These are phyloP conservation scores for Tetragonula clypearis DNA, from an alignment of 1,140 invertebrate genomes.

Conservation along the genomic window DNA sequence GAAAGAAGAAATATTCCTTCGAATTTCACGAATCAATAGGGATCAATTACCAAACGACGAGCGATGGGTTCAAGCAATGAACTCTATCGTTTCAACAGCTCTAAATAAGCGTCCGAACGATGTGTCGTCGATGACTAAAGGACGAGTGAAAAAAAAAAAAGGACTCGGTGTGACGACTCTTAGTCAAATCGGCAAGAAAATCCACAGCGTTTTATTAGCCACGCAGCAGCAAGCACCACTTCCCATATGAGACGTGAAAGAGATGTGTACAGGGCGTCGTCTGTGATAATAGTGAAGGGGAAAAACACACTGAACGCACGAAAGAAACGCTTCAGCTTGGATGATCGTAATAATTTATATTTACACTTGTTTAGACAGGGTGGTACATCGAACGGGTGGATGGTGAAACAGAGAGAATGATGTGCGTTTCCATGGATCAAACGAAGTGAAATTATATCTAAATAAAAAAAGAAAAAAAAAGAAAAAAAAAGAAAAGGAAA, in stretches of 20 bases:
- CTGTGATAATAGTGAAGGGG: neutral
- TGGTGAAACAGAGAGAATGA: conserved; percentile 52
- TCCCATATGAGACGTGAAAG: conserved; percentile 15
- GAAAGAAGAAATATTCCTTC: no score
- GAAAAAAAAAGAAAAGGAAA: neutral
- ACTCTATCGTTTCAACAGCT: neutral
- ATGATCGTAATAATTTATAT: conserved; percentile 40
- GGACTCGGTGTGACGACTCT: neutral
- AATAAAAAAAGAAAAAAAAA: neutral
- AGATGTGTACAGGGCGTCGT: conserved; percentile 4
- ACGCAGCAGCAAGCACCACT: conserved; percentile 17
- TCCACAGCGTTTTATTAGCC: conserved; percentile 18
- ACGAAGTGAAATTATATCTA: no score
- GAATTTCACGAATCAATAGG: neutral
- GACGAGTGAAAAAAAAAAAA: neutral
- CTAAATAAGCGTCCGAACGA: neutral
- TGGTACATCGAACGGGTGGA: conserved; percentile 32
- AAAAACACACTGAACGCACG: conserved; percentile 29
- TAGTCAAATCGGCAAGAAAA: neutral
- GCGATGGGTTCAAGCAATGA: neutral
- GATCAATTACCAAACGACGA: neutral
- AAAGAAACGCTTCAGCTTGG: neutral
- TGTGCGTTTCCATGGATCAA: conserved; percentile 54
- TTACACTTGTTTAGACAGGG: conserved; percentile 32
- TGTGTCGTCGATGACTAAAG: neutral